Evolutionary conservation across 1,140 invertebrate species (phyloP).

Genomic region (Sipha flava): DNA sequence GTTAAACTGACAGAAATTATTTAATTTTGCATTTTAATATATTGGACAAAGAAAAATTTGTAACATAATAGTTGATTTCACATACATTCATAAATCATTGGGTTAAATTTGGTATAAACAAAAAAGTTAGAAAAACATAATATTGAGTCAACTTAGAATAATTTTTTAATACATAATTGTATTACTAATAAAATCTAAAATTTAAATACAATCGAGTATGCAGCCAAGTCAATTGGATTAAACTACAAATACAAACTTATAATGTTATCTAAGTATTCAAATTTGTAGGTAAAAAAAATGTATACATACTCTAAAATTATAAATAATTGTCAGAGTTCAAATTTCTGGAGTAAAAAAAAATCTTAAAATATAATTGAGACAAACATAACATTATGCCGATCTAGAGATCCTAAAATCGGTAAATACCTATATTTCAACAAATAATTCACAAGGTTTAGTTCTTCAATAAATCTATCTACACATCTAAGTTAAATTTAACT

Average conservation of each 20-base stretch:
- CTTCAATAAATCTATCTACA: background rate
- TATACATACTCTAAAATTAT: background rate
- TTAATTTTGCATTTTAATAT: background rate
- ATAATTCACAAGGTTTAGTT: background rate
- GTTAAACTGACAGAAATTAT: background rate
- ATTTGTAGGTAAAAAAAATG: background rate
- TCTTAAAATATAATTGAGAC: slow-evolving; percentile 27
- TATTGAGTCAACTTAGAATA: background rate
- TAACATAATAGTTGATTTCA: background rate
- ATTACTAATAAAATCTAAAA: background rate
- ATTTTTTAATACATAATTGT: background rate
- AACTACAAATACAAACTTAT: background rate
- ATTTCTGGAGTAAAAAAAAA: slow-evolving; percentile 1
- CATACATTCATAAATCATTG: background rate
- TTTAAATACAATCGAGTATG: background rate
- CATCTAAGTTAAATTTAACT: background rate
- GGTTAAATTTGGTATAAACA: background rate
- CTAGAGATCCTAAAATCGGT: slow-evolving; percentile 11
- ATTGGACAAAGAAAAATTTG: background rate
- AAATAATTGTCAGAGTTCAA: slow-evolving; percentile 1
- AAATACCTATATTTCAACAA: slow-evolving; percentile 16
- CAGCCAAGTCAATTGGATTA: background rate
- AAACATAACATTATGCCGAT: slow-evolving; percentile 23
- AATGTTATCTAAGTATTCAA: background rate
- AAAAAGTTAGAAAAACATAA: background rate